Evolutionary conservation across 37 sponge, comb jelly and placozoan species (phyloP), one percentile per base, ranked within the genome.

Genomic region (Cliona cf. orientalis): DNA sequence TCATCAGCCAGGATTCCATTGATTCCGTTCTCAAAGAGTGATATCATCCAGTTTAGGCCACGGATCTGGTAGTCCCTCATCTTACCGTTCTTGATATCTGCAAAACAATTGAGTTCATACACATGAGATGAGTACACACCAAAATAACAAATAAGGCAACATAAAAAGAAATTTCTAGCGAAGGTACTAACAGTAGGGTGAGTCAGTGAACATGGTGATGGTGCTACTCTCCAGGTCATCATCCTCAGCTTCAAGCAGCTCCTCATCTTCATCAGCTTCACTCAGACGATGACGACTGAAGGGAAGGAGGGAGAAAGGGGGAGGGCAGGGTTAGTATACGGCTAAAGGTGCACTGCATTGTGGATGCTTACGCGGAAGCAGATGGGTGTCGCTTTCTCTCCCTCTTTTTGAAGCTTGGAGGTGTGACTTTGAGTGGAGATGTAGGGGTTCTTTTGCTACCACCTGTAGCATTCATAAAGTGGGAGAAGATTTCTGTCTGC

Each of bases 1-100:
- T 98, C 99, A 86, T 98, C 99, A 39, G 99, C 99, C 29, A 98
- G 83, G 69, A 98, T 98, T 31, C 98, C 98, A 65, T 99, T 99
- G 66, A 99, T 91, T 0, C 97, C 93, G 76, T 96, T 94, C 82
- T 99, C 99, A 81, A 92, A 96, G 38, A 99, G 83, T 6, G 97
- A 94, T 29, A 99, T 94, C 82, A 99, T 87, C 99, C 99, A 99
- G 72, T 99, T 99, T 37, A 99, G 84, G 1, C 99, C 99, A 37
- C 99, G 87, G 39, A 99, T 69, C 69, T 99, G 99, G 67, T 99
- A 99, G 80, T 99, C 99, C n/a, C 99, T 72, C 97, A 99, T 94
- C 69, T 88, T 77, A 7, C 99, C 99, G 84, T 92, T 94, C 78
- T 90, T 94, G 36, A 99, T 92, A 49, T 92, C 94, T 93, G 76